Percentiles rank a stretch among this genome's conserved stretches.
phyloP scores from a whole-genome alignment of 2,797 vertebrate species.

The Schizopygopsis malacanthus region DNA sequence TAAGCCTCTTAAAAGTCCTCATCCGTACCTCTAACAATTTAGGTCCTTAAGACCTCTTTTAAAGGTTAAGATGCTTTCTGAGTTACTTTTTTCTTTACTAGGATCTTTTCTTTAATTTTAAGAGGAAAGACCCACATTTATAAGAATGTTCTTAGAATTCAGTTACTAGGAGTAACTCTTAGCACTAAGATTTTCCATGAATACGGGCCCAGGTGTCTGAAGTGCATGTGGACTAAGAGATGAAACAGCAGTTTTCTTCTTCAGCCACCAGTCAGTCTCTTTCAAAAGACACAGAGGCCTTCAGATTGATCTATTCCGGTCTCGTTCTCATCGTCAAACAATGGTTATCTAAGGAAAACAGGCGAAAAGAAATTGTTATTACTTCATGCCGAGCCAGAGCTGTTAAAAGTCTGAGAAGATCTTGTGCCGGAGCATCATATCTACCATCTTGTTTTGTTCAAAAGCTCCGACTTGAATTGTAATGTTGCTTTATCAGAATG shows the following conservation, averaged over 20 bases:
- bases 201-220: background rate
- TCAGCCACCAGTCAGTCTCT: background rate
- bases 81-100: no score
- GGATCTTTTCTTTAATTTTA: no score
- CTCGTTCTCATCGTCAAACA: slow-evolving; percentile 20
- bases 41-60: no score
- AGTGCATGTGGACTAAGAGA: background rate
- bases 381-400: slow-evolving; percentile 8
- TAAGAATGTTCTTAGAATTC: no score
- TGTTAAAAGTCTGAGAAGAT: slow-evolving; percentile 13
- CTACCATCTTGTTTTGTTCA: slow-evolving; percentile 35
- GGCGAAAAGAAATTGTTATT: slow-evolving; percentile 16
- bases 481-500: slow-evolving; percentile 31
- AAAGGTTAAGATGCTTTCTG: no score
- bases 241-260: background rate
- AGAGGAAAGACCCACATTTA: no score
- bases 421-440: slow-evolving; percentile 5
- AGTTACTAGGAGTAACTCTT: no score
- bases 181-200: no score
- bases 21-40: no score
- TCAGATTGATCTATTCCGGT: background rate
- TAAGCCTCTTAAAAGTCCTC: no score
- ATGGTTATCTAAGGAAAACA: slow-evolving; percentile 17
- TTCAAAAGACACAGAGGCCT: background rate
- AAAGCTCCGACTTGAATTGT: slow-evolving; percentile 25